Base-by-base conservation (phyloP, 2,888 invertebrate species). In the Drosophila monieri region DNA sequence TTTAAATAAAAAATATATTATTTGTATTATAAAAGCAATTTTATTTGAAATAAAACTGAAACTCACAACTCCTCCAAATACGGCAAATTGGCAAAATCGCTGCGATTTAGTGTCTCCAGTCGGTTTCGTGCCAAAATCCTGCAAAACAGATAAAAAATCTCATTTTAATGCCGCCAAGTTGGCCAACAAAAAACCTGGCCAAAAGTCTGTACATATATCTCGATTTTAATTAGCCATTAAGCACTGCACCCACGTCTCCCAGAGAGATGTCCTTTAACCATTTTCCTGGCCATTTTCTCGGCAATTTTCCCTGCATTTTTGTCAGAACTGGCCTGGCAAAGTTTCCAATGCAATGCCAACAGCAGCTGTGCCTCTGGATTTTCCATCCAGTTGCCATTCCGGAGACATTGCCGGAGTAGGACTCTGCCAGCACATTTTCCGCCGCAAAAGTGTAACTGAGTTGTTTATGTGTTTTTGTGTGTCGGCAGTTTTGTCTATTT, bases 41-140 rank as follows among this genome's bases (percentile, higher is more conserved):
- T 8, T 15, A 18, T 18, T 21, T 5, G 6, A 12, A 6, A 3
- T 5, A 5, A 10, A 4, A 10, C 6, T 6, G 10, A 10, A 23
- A 85, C 91, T 90, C 78, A 91, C 91, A 91, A 78, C 59, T 91
- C 90, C 39, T 84, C 75, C 47, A 91, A 73, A 30, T 62, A 60
- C 10, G 85, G 77, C 46, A 91, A 77, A 69, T 90, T 76, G 4
- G 78, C 72, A 54, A 91, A 91, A 54, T 89, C 81, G 56, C 77
- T 70, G 2, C 72, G 66, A 62, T 88, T 85, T 18, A 91, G 71
- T 44, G 74, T 77, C 35, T 76, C 74, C 55, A 91, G 84, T 30
- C 78, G 87, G 80, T 91, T 91, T 43, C 90, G 89, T 43, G 91
- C 89, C 68, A 91, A 78, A 69, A 90, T 89, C 65, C 90, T 90